phyloP scores from a whole-genome alignment of 2,888 invertebrate species.

The Lasioglossum marginatum region DNA sequence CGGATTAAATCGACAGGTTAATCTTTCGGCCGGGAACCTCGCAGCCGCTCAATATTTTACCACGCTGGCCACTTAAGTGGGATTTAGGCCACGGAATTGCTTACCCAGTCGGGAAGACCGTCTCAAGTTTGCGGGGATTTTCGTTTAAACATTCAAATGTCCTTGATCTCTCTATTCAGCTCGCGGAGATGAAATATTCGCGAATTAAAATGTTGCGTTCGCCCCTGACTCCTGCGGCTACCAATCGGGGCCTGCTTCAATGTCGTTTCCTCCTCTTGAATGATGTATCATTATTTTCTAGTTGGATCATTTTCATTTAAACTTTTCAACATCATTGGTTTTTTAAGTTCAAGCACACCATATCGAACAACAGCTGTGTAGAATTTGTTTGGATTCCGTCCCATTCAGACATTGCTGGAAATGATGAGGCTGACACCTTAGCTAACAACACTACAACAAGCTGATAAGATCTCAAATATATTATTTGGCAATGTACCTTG shows the following conservation, averaged over 20 bases:
- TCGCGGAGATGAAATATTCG: background rate
- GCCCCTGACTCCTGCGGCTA: background rate
- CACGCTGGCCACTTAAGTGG: constrained; percentile 5
- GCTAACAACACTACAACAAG: too few relatives aligned
- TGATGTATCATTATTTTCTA: background rate
- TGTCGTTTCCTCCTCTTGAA: background rate
- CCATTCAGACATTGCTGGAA: too few relatives aligned
- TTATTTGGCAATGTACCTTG: too few relatives aligned
- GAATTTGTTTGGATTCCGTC: too few relatives aligned
- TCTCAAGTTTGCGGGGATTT: constrained; percentile 1
- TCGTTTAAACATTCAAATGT: background rate
- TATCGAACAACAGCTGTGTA: too few relatives aligned
- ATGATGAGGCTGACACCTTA: too few relatives aligned
- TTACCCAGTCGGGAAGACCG: background rate
- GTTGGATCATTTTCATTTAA: background rate
- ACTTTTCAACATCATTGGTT: background rate
- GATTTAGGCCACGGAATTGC: constrained; percentile 1
- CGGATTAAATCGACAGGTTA: constrained; percentile 3
- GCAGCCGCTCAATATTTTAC: constrained; percentile 11
- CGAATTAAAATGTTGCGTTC: background rate
- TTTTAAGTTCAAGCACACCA: too few relatives aligned
- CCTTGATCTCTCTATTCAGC: background rate
- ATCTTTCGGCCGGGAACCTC: constrained; percentile 12
- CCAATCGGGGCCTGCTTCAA: background rate
- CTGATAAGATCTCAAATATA: too few relatives aligned